A percentile compares a stretch with the other conserved stretches of the same genome.
phyloP scores from a whole-genome alignment of 2,888 invertebrate genomes.

The Philaethria dido region DNA sequence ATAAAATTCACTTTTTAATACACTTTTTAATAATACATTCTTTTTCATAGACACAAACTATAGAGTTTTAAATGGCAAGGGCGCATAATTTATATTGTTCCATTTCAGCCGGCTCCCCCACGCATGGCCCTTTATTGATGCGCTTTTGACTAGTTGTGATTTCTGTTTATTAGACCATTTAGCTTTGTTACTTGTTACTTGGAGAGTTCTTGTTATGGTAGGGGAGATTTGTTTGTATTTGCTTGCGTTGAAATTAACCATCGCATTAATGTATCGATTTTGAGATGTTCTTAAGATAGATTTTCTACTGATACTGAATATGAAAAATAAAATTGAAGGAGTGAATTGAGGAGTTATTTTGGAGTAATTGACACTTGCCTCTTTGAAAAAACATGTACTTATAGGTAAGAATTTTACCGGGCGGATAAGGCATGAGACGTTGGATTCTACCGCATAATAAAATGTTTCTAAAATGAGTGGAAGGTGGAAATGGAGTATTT shows the following conservation, averaged over 20 bases:
- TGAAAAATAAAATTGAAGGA: too few relatives aligned
- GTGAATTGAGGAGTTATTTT: too few relatives aligned
- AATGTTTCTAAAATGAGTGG: too few relatives aligned
- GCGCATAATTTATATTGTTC: conserved; percentile 66
- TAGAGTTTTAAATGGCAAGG: conserved; percentile 54
- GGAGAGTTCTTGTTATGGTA: conserved; percentile 55
- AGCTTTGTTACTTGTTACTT: conserved; percentile 65
- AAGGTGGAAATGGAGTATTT: too few relatives aligned
- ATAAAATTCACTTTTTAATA: too few relatives aligned
- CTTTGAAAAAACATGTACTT: too few relatives aligned
- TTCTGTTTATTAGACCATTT: conserved; percentile 76
- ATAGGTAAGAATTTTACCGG: too few relatives aligned
- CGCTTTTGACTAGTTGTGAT: conserved; percentile 79
- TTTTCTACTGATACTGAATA: too few relatives aligned
- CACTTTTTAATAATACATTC: conserved; percentile 10
- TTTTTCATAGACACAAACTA: conserved; percentile 35
- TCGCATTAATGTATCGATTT: neutral
- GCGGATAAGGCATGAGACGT: too few relatives aligned
- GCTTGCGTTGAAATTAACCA: conserved; percentile 31
- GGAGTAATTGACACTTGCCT: too few relatives aligned
- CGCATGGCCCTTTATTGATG: conserved; percentile 71
- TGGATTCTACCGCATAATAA: too few relatives aligned
- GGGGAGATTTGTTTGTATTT: conserved; percentile 51
- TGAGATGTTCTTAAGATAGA: neutral
- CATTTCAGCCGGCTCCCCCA: conserved; percentile 57